Base-by-base conservation (phyloP, 1,140 invertebrate genomes). In the Patella vulgata region DNA sequence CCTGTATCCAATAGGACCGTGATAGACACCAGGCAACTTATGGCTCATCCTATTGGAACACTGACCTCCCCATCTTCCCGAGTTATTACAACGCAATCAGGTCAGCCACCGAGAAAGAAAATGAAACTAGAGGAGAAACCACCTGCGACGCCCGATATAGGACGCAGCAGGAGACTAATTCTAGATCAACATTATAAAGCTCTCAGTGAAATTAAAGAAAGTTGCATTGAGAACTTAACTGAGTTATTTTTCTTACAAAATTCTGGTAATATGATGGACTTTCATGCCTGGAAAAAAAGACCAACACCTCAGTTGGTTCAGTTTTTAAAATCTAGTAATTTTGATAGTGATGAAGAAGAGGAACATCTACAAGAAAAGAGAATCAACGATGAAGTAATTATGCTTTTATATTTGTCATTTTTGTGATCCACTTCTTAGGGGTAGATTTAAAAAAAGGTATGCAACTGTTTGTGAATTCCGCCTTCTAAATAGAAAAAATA, bases 251-350 rank as follows among this genome's bases (percentile, higher is more conserved):
- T 93, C 82, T 87, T 96, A 43, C 91, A 94, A 84, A 88, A 88
- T 73, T 91, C 91, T 63, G 92, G 92, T 39, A 94, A 94, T 82
- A 89, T 95, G 84, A 91, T 94, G 88, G 94, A 96, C 79, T 93
- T 91, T 81, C 88, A 89, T 71, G 83, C 87, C 33, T 96, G 93
- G 91, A 89, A 90, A 63, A 94, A 93, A 81, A 86, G 90, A 74
- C 89, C 92, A 54, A 87, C 90, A 27, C 87, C 89, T 40, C 89
- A 91, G 74, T 90, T 93, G 68, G 74, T 90, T 40, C 87, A 89
- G 47, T 94, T 92, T 79, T 82, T 93, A 62, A 89, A 91, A 71
- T 88, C 90, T 6, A 87, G 89, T 68, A 88, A 88, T 60, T 87
- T 94, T 43, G 91, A 92, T 79, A 87, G 88, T 63, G 87, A 89